Conservation (phyloP, 2,113 vertebrate genomes). For the Atherinomorus stipes region DNA sequence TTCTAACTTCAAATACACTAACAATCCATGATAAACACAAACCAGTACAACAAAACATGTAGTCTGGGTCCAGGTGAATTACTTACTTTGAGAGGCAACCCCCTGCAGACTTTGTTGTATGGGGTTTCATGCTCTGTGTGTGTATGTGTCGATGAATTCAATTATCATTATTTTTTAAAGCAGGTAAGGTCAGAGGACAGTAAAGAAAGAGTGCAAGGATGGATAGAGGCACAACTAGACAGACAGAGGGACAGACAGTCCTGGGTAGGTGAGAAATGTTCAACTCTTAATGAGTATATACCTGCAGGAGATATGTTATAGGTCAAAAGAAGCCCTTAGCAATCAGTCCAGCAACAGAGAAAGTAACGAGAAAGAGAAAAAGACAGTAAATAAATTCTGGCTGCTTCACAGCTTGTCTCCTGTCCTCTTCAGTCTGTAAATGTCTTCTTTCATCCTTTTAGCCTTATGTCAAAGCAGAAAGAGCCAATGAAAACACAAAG, state of each 20-base stretch:
- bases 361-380: neutral
- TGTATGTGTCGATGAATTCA: conserved; percentile 9
- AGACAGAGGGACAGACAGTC: conserved; percentile 20
- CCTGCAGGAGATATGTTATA: conserved; percentile 40
- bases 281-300: conserved; percentile 50
- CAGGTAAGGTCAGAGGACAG: conserved; percentile 43
- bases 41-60: conserved; percentile 3
- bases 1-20: conserved; percentile 23
- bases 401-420: conserved; percentile 43
- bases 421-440: conserved; percentile 48
- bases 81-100: conserved; percentile 6
- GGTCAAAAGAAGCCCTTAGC: conserved; percentile 17
- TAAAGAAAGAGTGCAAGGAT: conserved; percentile 21
- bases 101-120: neutral
- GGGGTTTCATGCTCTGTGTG: neutral
- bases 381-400: conserved; percentile 38
- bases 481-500: conserved; percentile 69
- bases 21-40: conserved; percentile 10
- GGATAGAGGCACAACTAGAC: neutral
- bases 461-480: conserved; percentile 60
- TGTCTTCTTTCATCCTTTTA: conserved; percentile 52
- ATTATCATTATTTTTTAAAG: conserved; percentile 53
- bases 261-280: conserved; percentile 17
- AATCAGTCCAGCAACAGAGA: conserved; percentile 31
- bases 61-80: conserved; percentile 19